Base-by-base conservation (phyloP, 1,140 invertebrate genomes). In the Drosophila paulistorum region DNA sequence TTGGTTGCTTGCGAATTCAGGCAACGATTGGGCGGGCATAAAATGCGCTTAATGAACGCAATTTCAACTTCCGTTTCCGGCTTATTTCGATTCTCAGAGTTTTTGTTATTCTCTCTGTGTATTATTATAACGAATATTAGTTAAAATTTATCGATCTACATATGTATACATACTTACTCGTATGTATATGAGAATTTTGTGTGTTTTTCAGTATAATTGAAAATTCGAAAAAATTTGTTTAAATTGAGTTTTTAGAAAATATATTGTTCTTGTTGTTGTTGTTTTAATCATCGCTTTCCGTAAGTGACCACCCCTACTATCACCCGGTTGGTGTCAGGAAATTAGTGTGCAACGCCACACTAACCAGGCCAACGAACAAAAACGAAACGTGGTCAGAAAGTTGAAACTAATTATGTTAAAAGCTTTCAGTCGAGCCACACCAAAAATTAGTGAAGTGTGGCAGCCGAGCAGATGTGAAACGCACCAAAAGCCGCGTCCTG, bases 381-480 rank as follows among this genome's bases (percentile, higher is more conserved):
- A 89, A 81, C 84, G 80, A 79, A 89, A 87, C 84, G 84, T 89
- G 84, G 84, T 89, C 84, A 81, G 84, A 74, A 80, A 89, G 84
- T 84, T 87, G 64, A 87, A 87, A 78, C 84, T 87, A 87, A 89
- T 89, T 89, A 89, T 81, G 84, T 84, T 89, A 89, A 89, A 89
- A 89, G 84, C 84, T 75, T 89, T 75, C 63, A 62, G 74, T 63
- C 70, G 84, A 72, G 72, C 65, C 68, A 83, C 73, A 74, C 65
- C 74, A 69, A 79, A 89, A 89, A 89, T 83, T 75, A 78, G 64
- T 74, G 65, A 65, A 77, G 64, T 77, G 69, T 72, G 45, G 62
- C 65, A 41, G 35, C 17, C 17, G 45, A 48, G 45, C 45, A 51
- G 60, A 35, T 39, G 37, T 39, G 37, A 39, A 39, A 39, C 37